Evolutionary conservation across 1,140 invertebrate species (phyloP), one percentile per base, ranked within the genome.

Genomic region (Thalassaphorura encarpata): DNA sequence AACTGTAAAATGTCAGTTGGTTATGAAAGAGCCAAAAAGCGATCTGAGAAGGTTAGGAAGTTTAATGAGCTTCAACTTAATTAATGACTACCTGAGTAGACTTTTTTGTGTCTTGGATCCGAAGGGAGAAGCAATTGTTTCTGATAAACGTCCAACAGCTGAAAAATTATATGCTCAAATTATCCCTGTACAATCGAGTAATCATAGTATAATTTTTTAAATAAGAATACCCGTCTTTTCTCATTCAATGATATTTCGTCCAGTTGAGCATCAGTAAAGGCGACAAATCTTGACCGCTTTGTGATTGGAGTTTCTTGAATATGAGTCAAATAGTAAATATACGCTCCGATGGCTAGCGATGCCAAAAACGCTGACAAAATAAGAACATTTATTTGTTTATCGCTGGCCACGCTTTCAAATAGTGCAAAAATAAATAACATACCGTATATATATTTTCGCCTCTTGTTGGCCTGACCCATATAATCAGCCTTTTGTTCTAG

Each of bases 221-320:
- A n/a, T n/a, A n/a, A n/a, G n/a, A n/a, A n/a, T n/a, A n/a, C n/a
- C n/a, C 11, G 33, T 36, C 11, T 33, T 11, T 19, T 36, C n/a
- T 40, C 65, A 60, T 61, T 73, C 73, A 49, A 62, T 18, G 69
- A 66, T 24, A 77, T 68, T 62, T 71, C 66, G 28, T 66, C 51
- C 39, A 74, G 67, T 59, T 77, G 75, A 0, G 75, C 67, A 52
- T 66, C 54, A 19, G 66, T 74, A 50, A 77, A 71, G 2, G 69
- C 69, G 29, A 77, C 68, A 58, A 76, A 77, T 42, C 75, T 61
- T 54, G 68, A 67, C 47, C 75, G 60, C 5, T 71, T 69, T 1
- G 75, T 77, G 19, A 76, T 64, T 2, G 75, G 74, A 13, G 72
- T 69, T 56, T 69, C 67, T 61, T 73, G 60, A 24, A 75, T 42